Conservation (phyloP, 2,888 invertebrate genomes). For the Didymodactylos carnosus region DNA sequence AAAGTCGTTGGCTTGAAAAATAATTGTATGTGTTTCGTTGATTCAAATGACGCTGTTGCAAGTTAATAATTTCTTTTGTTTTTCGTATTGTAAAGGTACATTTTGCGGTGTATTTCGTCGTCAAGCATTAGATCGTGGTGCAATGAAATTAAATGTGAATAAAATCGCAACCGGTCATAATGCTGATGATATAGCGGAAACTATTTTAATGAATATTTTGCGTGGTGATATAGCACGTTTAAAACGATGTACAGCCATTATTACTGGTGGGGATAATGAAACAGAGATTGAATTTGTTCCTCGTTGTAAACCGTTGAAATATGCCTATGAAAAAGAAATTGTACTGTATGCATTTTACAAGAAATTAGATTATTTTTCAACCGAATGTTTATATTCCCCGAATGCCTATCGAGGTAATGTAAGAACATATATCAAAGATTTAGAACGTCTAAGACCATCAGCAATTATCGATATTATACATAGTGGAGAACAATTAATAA, state of each 20-base stretch:
- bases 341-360: constrained; percentile 97
- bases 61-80: not conserved
- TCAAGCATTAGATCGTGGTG: constrained; percentile 85
- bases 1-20: constrained; percentile 54
- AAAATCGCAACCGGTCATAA: constrained; percentile 69
- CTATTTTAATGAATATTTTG: constrained; percentile 86
- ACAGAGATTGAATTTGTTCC: constrained; percentile 46
- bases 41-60: too few relatives aligned
- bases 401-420: constrained; percentile 57
- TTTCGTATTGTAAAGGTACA: constrained; percentile 29
- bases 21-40: constrained; percentile 49
- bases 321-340: constrained; percentile 94
- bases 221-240: constrained; percentile 85
- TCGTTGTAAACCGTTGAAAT: constrained; percentile 82
- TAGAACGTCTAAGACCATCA: constrained; percentile 74
- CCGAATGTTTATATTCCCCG: constrained; percentile 93
- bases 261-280: constrained; percentile 53
- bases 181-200: constrained; percentile 77
- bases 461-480: constrained; percentile 45
- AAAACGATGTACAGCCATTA: constrained; percentile 68
- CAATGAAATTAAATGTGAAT: constrained; percentile 61
- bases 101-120: constrained; percentile 54
- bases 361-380: constrained; percentile 85
- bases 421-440: constrained; percentile 67
- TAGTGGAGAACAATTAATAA: constrained; percentile 38